These are phyloP conservation scores for Ailuropoda melanoleuca DNA, from an alignment of 2,113 vertebrate genomes.

Conservation along the genomic window DNA sequence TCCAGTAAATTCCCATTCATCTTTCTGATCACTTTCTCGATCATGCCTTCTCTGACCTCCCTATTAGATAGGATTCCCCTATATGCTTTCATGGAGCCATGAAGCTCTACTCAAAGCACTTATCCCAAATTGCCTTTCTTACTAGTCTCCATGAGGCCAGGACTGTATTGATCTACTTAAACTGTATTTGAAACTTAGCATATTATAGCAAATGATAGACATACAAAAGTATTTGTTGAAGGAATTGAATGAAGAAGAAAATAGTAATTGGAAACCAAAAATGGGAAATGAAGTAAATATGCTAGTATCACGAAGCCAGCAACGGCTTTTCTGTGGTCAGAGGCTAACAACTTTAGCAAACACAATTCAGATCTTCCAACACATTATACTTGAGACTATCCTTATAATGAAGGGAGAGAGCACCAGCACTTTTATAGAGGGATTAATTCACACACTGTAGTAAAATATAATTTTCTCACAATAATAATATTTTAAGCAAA, in stretches of 20 bases:
- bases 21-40: background rate
- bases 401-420: constrained; percentile 20
- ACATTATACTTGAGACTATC: background rate
- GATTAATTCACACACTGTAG: background rate
- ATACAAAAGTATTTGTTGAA: background rate
- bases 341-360: background rate
- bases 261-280: background rate
- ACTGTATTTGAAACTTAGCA: background rate
- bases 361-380: background rate
- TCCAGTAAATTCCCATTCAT: background rate
- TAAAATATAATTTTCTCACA: background rate
- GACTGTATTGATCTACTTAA: background rate
- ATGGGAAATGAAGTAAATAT: background rate
- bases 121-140: background rate
- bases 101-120: background rate
- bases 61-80: background rate
- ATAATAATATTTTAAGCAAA: constrained; percentile 25
- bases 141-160: background rate
- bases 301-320: background rate
- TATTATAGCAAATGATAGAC: background rate
- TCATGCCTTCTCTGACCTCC: background rate
- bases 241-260: background rate
- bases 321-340: background rate
- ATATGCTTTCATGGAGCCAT: background rate
- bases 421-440: background rate